phyloP scores from a whole-genome alignment of 2,113 vertebrate genomes.

The Anser brachyrhynchus region DNA sequence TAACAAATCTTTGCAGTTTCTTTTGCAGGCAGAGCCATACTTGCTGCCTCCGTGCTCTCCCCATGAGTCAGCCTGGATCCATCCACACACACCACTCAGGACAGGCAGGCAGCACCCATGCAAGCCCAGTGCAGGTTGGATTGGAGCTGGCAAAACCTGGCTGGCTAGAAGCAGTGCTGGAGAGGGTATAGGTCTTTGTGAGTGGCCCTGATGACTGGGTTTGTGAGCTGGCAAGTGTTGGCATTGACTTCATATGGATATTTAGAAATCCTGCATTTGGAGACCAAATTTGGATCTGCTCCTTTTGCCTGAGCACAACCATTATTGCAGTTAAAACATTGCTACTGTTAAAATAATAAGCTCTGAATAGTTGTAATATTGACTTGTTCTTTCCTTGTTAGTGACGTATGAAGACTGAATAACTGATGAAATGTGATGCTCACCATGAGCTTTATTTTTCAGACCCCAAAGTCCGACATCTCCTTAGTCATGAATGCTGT shows the following conservation, averaged over 20 bases:
- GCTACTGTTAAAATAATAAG: neutral
- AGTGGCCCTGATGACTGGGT: neutral
- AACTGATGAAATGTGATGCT: neutral
- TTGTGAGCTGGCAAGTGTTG: neutral
- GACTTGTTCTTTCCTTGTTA: neutral
- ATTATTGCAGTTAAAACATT: neutral
- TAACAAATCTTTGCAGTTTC: neutral
- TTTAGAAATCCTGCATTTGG: neutral
- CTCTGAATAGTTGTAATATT: neutral
- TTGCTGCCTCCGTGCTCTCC: neutral
- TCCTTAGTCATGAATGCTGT: neutral
- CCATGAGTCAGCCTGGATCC: rapidly evolving
- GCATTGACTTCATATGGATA: neutral
- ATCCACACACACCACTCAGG: rapidly evolving
- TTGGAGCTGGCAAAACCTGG: neutral
- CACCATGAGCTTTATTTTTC: neutral
- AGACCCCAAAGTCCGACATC: neutral
- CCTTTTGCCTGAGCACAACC: neutral
- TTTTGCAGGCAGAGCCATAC: neutral
- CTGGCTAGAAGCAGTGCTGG: neutral
- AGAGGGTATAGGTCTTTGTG: neutral
- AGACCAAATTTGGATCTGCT: neutral
- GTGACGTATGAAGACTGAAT: neutral
- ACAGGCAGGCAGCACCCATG: neutral
- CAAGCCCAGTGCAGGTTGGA: neutral